A percentile compares a stretch with the other conserved stretches of the same genome.
Conservation (phyloP, 2,113 vertebrate genomes). For the western clawed frog (Xenopus tropicalis) region DNA sequence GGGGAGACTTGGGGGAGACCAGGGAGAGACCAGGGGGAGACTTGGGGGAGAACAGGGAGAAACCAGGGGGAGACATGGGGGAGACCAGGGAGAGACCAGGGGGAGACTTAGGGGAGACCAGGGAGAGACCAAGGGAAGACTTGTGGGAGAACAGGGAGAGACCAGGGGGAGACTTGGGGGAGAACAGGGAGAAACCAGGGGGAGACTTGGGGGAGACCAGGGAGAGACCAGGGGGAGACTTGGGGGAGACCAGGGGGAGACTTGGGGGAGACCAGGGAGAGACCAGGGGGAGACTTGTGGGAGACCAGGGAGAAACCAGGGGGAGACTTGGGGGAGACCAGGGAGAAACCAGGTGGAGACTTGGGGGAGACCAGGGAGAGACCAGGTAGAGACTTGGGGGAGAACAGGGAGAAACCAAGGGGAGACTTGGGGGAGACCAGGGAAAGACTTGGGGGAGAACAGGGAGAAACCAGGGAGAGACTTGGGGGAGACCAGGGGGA, state of each 20-base stretch:
- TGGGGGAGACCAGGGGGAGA: conserved; percentile 17
- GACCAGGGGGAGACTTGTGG: too few species aligned
- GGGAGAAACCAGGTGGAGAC: conserved; percentile 16
- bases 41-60: too few species aligned
- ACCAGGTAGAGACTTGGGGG: too few species aligned
- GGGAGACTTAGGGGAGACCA: too few species aligned
- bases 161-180: background rate
- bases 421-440: background rate
- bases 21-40: too few species aligned
- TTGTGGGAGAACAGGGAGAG: conserved; percentile 1
- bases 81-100: conserved; percentile 16
- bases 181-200: conserved; percentile 12
- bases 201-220: background rate
- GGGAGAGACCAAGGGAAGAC: conserved; percentile 16
- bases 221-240: too few species aligned
- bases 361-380: too few species aligned
- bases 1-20: background rate
- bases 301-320: conserved; percentile 18
- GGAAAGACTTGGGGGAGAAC: conserved; percentile 9
- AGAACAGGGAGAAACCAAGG: conserved; percentile 17
- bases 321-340: background rate
- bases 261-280: background rate
- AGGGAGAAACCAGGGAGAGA: conserved; percentile 13
- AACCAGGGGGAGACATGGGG: too few species aligned
- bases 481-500: background rate